These are phyloP conservation scores for Ernsta delagoae DNA, from an alignment of 2,888 invertebrate species.

Conservation along the genomic window DNA sequence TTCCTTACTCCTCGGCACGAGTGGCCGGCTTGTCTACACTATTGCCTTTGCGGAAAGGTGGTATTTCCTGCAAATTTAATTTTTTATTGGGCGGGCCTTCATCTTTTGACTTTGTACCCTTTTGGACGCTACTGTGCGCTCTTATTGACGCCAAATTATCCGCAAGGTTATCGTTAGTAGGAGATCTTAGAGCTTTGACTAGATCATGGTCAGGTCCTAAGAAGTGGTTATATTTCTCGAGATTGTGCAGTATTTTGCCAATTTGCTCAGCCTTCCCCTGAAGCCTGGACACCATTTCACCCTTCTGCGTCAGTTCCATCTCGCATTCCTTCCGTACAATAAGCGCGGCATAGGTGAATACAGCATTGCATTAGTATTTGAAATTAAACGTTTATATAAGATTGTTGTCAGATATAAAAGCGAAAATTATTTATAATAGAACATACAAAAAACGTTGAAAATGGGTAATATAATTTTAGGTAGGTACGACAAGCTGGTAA, in stretches of 20 bases:
- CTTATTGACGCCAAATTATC: constrained; percentile 71
- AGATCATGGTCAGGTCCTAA: constrained; percentile 86
- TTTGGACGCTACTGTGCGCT: constrained; percentile 69
- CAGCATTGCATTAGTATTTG: constrained; percentile 74
- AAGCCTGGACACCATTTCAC: constrained; percentile 96
- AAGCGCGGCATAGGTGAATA: constrained; percentile 79
- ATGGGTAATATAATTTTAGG: background rate
- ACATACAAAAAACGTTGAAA: background rate
- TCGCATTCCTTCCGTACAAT: constrained; percentile 93
- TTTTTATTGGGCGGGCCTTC: constrained; percentile 84
- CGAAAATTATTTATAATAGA: constrained; percentile 26
- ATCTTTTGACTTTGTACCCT: constrained; percentile 78
- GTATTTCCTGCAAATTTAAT: constrained; percentile 82
- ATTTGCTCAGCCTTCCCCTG: constrained; percentile 98
- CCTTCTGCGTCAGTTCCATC: constrained; percentile 97
- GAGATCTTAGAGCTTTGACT: constrained; percentile 78
- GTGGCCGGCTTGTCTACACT: constrained; percentile 59
- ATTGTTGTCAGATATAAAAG: constrained; percentile 43
- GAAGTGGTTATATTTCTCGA: constrained; percentile 93
- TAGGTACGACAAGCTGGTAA: constrained; percentile 18
- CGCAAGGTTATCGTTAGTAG: constrained; percentile 71
- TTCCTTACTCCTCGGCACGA: constrained; percentile 43
- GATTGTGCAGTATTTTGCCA: constrained; percentile 95
- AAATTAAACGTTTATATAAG: constrained; percentile 34
- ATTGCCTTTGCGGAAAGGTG: constrained; percentile 72